Percentiles rank a stretch among this genome's conserved stretches.
These are phyloP conservation scores for Pelusios castaneus DNA, from an alignment of 2,113 vertebrate species.

Conservation along the genomic window DNA sequence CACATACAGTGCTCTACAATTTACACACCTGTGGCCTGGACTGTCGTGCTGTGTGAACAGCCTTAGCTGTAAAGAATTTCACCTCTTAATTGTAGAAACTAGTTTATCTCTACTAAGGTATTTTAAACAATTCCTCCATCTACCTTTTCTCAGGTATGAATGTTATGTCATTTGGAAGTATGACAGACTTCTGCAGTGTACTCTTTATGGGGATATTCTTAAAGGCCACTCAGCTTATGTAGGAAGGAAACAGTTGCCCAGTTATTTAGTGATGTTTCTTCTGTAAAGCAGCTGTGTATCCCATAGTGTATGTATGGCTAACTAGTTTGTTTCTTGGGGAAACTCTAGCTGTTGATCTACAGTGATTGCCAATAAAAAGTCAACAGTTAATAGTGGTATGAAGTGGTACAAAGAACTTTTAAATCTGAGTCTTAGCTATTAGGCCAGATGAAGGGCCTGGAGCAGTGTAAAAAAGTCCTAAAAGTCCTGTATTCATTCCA, in stretches of 20 bases:
- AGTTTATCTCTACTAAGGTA: neutral
- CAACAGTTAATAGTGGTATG: neutral
- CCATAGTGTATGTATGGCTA: neutral
- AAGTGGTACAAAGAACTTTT: neutral
- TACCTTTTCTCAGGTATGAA: neutral
- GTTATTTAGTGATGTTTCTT: neutral
- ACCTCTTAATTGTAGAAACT: neutral
- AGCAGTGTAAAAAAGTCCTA: neutral
- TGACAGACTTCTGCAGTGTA: neutral
- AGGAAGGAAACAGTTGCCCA: neutral
- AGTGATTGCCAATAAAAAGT: neutral
- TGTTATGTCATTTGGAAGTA: neutral
- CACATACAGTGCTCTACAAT: neutral
- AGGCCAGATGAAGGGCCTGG: neutral
- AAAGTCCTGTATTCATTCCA: neutral
- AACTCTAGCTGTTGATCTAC: neutral
- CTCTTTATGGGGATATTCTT: neutral
- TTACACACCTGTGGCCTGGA: neutral
- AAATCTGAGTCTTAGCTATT: neutral
- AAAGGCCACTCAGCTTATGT: neutral
- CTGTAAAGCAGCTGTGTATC: neutral
- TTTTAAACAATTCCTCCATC: neutral
- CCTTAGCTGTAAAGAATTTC: neutral
- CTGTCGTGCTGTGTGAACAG: neutral
- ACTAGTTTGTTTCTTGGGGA: neutral